Percentiles rank a stretch among this genome's conserved stretches.
These are phyloP conservation scores for Yponomeuta cagnagella DNA, from an alignment of 2,888 invertebrate species.

Conservation along the genomic window DNA sequence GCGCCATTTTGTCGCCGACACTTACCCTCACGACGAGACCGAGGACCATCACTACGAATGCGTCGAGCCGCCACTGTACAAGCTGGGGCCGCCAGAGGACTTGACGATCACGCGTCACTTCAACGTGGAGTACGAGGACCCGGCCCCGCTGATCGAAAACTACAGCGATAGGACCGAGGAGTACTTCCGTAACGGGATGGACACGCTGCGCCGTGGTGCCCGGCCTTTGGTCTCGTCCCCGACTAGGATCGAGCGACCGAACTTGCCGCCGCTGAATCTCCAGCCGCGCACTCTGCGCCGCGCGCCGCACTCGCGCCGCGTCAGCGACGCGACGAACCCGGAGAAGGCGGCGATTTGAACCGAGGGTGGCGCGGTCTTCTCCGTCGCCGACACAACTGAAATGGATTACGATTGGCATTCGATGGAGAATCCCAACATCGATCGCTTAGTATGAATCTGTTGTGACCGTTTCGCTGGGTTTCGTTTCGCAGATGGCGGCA, in stretches of 20 bases:
- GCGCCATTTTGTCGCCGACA: conserved; percentile 83
- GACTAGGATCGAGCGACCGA: conserved; percentile 87
- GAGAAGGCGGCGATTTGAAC: conserved; percentile 72
- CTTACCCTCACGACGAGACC: conserved; percentile 77
- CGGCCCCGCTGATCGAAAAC: conserved; percentile 83
- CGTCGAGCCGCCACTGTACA: conserved; percentile 76
- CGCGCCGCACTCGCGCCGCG: conserved; percentile 65
- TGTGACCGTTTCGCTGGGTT: not conserved
- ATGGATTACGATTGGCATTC: conserved; percentile 64
- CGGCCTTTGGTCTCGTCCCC: conserved; percentile 87
- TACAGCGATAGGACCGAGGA: conserved; percentile 76
- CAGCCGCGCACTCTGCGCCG: conserved; percentile 70
- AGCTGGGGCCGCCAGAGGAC: conserved; percentile 66
- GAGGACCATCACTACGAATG: conserved; percentile 84
- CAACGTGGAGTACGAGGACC: conserved; percentile 88
- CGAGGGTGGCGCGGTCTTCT: conserved; percentile 70
- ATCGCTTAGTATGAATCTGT: conserved; percentile 55
- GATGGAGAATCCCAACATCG: conserved; percentile 51
- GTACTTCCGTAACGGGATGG: conserved; percentile 62
- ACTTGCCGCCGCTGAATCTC: conserved; percentile 85
- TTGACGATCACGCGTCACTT: conserved; percentile 82
- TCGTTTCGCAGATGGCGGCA: not conserved
- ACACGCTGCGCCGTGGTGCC: conserved; percentile 63
- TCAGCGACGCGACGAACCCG: conserved; percentile 65
- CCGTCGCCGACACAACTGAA: conserved; percentile 69